These are phyloP conservation scores for Threskiornis aethiopicus DNA, from an alignment of 2,797 vertebrate genomes.

Conservation along the genomic window DNA sequence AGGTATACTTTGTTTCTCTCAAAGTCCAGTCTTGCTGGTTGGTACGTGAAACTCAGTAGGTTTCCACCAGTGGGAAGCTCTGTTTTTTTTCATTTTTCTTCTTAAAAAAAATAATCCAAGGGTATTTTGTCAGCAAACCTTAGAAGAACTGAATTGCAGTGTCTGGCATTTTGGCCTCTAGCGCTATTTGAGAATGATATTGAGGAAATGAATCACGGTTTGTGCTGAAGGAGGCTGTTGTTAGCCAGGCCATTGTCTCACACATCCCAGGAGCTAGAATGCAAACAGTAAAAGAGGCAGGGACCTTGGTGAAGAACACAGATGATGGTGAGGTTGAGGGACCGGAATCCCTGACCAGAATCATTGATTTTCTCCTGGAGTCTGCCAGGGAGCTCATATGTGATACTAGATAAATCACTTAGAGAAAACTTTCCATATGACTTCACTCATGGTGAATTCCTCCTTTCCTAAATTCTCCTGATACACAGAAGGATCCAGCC, in stretches of 20 bases:
- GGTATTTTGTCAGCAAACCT: not conserved
- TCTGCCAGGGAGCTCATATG: not conserved
- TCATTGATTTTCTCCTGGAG: not conserved
- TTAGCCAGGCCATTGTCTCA: not conserved
- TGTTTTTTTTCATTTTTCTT: not conserved
- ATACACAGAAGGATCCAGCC: not conserved
- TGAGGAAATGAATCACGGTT: constrained; percentile 43
- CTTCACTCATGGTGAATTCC: not conserved
- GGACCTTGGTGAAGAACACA: not conserved
- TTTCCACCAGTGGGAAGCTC: not conserved
- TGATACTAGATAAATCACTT: not conserved
- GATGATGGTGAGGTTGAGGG: not conserved
- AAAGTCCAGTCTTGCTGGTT: not conserved
- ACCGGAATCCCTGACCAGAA: not conserved
- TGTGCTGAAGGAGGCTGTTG: not conserved
- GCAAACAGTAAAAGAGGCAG: not conserved
- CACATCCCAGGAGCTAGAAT: not conserved
- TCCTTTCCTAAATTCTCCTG: not conserved
- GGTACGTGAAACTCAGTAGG: not conserved
- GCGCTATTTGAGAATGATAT: not conserved
- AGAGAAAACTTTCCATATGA: not conserved
- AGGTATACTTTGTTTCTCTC: not conserved
- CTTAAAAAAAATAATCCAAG: not conserved
- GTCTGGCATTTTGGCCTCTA: constrained; percentile 31
- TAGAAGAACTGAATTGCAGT: not conserved